These are phyloP conservation scores for Hybognathus amarus DNA, from an alignment of 2,797 vertebrate genomes.

Conservation along the genomic window DNA sequence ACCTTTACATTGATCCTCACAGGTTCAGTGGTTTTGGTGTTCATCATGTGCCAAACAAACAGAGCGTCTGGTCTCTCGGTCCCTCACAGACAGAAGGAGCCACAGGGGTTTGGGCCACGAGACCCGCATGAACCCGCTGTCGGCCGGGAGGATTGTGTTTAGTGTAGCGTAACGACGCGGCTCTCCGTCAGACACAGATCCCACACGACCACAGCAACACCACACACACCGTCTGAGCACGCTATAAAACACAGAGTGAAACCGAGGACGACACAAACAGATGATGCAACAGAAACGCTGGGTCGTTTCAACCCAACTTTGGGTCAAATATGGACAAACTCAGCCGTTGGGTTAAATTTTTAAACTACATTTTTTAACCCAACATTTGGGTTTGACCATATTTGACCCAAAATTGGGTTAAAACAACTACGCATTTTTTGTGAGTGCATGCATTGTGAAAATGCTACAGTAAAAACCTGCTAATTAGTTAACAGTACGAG, in stretches of 20 bases:
- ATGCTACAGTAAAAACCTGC: background rate
- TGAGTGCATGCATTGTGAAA: no score
- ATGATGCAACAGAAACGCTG: background rate
- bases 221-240: slow-evolving; percentile 20
- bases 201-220: slow-evolving; percentile 56
- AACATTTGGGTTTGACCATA: no score
- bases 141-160: slow-evolving; percentile 66
- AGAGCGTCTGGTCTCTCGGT: background rate
- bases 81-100: slow-evolving; percentile 50
- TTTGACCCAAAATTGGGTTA: no score
- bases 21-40: slow-evolving; percentile 6
- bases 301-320: no score
- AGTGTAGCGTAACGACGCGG: slow-evolving; percentile 62
- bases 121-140: slow-evolving; percentile 68
- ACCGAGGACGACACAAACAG: background rate
- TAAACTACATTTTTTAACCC: no score
- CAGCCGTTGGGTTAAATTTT: no score
- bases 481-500: background rate
- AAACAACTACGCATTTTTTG: no score
- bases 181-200: slow-evolving; percentile 58
- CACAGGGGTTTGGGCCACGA: slow-evolving; percentile 68
- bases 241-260: background rate
- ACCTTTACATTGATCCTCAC: background rate
- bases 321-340: no score
- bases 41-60: background rate